Conservation (phyloP, 1,140 invertebrate species). For the Andricus grossulariae region DNA sequence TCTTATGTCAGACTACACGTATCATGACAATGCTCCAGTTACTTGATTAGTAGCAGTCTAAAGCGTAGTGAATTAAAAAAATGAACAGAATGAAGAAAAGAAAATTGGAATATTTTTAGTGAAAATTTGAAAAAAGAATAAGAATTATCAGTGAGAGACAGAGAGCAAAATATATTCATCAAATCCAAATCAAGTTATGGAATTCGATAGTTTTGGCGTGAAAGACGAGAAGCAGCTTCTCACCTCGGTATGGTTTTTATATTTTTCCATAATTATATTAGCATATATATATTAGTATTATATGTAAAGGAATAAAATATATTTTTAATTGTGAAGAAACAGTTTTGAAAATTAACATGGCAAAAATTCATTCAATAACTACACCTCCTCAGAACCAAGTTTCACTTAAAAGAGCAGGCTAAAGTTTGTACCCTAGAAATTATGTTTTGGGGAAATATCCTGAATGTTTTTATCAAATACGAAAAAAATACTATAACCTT, state of each 20-base stretch:
- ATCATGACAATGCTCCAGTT: neutral
- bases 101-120: neutral
- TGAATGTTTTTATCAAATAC: too few species aligned
- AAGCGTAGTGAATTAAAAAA: neutral
- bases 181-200: neutral
- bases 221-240: neutral
- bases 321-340: too few species aligned
- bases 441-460: too few species aligned
- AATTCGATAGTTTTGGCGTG: neutral
- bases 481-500: too few species aligned
- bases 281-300: too few species aligned
- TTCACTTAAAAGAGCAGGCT: too few species aligned
- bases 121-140: neutral
- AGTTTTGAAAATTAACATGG: too few species aligned
- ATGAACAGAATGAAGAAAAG: neutral
- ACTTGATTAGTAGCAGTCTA: neutral
- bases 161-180: neutral
- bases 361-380: too few species aligned
- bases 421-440: too few species aligned
- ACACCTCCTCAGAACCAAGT: too few species aligned
- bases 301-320: too few species aligned
- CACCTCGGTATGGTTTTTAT: neutral
- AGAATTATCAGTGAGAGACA: too few species aligned
- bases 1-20: neutral
- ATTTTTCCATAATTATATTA: neutral